Evolutionary conservation across 1,140 invertebrate species (phyloP).

Genomic region (Macrobrachium nipponense): DNA sequence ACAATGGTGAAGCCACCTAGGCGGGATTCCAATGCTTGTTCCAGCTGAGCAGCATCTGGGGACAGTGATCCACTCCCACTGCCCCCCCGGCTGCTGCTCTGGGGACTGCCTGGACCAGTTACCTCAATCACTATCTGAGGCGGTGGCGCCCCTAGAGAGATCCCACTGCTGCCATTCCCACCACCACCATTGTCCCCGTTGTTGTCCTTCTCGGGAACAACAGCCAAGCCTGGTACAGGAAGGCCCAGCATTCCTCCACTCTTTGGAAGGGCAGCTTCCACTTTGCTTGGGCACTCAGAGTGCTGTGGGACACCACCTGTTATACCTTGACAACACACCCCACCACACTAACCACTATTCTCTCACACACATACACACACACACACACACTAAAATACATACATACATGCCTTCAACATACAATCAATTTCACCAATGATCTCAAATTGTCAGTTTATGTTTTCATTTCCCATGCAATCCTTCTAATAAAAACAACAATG

Average conservation of each 20-base stretch:
- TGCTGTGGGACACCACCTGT: conserved; percentile 55
- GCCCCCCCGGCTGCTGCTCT: conserved; percentile 48
- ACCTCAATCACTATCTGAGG: conserved; percentile 59
- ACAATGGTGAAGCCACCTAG: conserved; percentile 52
- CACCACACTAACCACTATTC: conserved; percentile 12
- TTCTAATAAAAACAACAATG: no score
- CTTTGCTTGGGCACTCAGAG: conserved; percentile 42
- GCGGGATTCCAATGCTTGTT: conserved; percentile 55
- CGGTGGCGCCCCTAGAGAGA: conserved; percentile 17
- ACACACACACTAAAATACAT: not conserved
- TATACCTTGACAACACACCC: conserved; percentile 27
- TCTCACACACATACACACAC: not conserved
- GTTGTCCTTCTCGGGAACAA: conserved; percentile 54
- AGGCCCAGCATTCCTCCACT: conserved; percentile 33
- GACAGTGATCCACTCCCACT: conserved; percentile 41
- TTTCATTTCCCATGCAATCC: no score
- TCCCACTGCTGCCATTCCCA: conserved; percentile 6
- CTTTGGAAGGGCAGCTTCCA: conserved; percentile 27
- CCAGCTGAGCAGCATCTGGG: conserved; percentile 41
- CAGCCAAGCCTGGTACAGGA: conserved; percentile 42
- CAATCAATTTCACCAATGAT: no score
- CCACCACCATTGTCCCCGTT: conserved; percentile 39
- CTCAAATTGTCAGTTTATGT: no score
- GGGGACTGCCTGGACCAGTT: conserved; percentile 48
- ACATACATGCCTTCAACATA: not conserved